These are phyloP conservation scores for Psephotus haematonotus DNA, from an alignment of 2,113 vertebrate species.

Conservation along the genomic window DNA sequence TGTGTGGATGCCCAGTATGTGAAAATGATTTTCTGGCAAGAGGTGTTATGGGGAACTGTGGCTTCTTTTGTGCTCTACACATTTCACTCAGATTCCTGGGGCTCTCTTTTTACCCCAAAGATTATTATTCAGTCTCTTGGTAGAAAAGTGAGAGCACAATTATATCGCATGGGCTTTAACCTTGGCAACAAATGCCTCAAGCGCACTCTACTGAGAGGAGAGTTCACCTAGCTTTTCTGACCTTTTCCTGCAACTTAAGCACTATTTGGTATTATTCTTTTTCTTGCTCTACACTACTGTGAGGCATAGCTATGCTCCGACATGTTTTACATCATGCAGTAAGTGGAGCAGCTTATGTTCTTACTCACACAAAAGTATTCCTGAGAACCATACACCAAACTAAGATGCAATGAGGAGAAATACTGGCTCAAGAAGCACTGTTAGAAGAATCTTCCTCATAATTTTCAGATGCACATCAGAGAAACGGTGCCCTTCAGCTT, in stretches of 20 bases:
- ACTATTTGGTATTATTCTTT: neutral
- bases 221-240: neutral
- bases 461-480: neutral
- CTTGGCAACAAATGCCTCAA: neutral
- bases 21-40: conserved; percentile 56
- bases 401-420: neutral
- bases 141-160: neutral
- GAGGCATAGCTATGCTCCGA: neutral
- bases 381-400: neutral
- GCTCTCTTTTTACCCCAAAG: neutral
- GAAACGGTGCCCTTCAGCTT: neutral
- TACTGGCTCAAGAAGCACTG: neutral
- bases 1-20: neutral
- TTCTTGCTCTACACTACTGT: neutral
- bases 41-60: neutral
- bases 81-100: neutral
- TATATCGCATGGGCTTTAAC: neutral
- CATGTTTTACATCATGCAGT: neutral
- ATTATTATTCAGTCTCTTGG: neutral
- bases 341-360: neutral
- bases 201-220: neutral
- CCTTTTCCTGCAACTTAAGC: neutral
- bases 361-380: neutral
- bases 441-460: neutral
- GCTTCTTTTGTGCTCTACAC: neutral